Evolutionary conservation across 2,113 vertebrate genomes (phyloP), one percentile per base, ranked within the genome.

Genomic region (Casuarius casuarius): DNA sequence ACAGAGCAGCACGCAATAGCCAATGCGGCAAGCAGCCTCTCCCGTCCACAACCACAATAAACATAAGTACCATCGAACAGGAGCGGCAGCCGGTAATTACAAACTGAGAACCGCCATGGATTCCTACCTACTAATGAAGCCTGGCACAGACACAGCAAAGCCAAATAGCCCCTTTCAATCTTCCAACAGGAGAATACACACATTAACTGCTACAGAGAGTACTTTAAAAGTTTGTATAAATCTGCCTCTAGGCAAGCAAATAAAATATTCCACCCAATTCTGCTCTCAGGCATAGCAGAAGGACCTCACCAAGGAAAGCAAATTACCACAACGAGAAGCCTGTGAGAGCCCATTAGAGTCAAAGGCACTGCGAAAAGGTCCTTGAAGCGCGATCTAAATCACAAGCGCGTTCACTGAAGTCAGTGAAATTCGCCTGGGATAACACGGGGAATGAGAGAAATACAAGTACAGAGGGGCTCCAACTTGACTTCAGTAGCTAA

Each of bases 161-260:
- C 15, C 51, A 80, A 92, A 95, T 29, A 73, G n/a, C 63, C 75
- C 77, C 78, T 95, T 84, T 94, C 82, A 83, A 16, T 72, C 65
- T 88, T 87, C 59, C 58, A 91, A 92, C 66, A 38, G 40, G 23
- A 96, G 94, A 84, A 93, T 19, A 61, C n/a, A 91, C 75, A 88
- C 76, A 86, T 86, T 72, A 58, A 35, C 90, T 77, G 61, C 44
- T 70, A 88, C 73, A 58, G 66, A 82, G 91, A 93, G 75, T 31
- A 78, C 44, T 92, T 89, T 40, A 87, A 61, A 81, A 95, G 72
- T 92, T 84, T 77, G 52, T 67, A 20, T 56, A 84, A 71, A 81
- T 89, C 77, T 67, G 12, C 63, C 91, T n/a, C 80, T 81, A 74
- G n/a, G 75, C 75, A 85, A 81, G 35, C 77, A 61, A 92, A 44